These are phyloP conservation scores for Cyprinodon variegatus DNA, from an alignment of 2,113 vertebrate species.

Conservation along the genomic window DNA sequence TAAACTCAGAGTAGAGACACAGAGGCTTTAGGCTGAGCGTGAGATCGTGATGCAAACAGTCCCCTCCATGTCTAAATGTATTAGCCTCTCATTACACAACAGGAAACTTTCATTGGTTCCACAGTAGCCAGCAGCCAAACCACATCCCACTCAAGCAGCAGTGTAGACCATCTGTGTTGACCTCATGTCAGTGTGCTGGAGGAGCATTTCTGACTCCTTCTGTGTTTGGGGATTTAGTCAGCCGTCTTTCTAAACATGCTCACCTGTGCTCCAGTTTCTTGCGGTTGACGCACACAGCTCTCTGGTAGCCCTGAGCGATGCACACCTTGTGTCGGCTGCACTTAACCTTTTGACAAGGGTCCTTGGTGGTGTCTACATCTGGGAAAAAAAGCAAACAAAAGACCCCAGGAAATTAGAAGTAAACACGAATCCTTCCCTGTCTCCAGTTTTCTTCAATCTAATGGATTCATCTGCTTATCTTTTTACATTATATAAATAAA, in stretches of 20 bases:
- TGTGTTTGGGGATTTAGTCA: slow-evolving; percentile 33
- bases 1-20: slow-evolving; percentile 26
- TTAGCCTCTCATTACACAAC: slow-evolving; percentile 61
- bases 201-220: not conserved
- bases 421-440: not conserved
- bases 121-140: slow-evolving; percentile 9
- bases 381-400: slow-evolving; percentile 9
- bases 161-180: slow-evolving; percentile 11
- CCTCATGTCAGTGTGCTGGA: slow-evolving; percentile 15
- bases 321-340: slow-evolving; percentile 98
- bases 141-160: slow-evolving; percentile 11
- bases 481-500: not conserved
- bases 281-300: slow-evolving; percentile 95
- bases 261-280: slow-evolving; percentile 97
- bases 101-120: slow-evolving; percentile 38
- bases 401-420: slow-evolving; percentile 25
- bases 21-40: slow-evolving; percentile 24
- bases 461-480: not conserved
- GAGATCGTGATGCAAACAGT: slow-evolving; percentile 31
- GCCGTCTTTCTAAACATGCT: slow-evolving; percentile 46
- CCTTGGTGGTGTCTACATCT: slow-evolving; percentile 97
- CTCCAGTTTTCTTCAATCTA: slow-evolving; percentile 8
- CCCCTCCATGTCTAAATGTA: slow-evolving; percentile 43
- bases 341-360: slow-evolving; percentile 98
- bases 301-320: slow-evolving; percentile 93